Base-by-base conservation (phyloP, 2,113 vertebrate genomes). In the Marmota flaviventris region DNA sequence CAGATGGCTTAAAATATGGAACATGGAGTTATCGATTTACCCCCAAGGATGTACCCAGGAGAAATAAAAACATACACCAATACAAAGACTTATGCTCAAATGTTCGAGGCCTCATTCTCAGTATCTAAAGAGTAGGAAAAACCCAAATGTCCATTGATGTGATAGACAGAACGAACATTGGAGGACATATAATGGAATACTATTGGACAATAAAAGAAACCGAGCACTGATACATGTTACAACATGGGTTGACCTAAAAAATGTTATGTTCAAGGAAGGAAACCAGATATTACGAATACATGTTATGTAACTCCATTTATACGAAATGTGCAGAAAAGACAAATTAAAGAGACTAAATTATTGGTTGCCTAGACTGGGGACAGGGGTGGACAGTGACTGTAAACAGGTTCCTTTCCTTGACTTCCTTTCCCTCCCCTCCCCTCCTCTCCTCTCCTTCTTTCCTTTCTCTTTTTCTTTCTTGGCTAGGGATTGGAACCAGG, bases 1-100 rank as follows among this genome's bases (percentile, higher is more conserved):
- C 37, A 65, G 10, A 37, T 39, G 39, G n/a, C 34, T 96, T 45
- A 82, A 95, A 82, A 86, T 67, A n/a, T 93, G 88, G 72, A 76
- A 96, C 11, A 45, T 20, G 58, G 29, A 90, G 58, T 92, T 89
- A 78, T 6, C 37, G 0, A 42, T 51, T 25, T 51, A 10, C 94
- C 34, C 53, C 18, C 32, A 76, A 25, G 22, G 51, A 25, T 18
- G 37, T 51, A 67, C 24, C 29, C 27, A 65, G 85, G 58, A 85
- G 22, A 87, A 93, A 86, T 86, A 45, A 90, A 94, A 87, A 73
- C 24, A 20, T 70, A 17, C 11, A 1, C 93, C 90, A 42, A 13
- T 61, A 69, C 78, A 89, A 78, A 85, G 37, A 88, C n/a, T n/a
- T 75, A 56, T 13, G 65, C 10, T 81, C n/a, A 86, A 29, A 48